phyloP scores from a whole-genome alignment of 2,113 vertebrate species.

The Castor canadensis region DNA sequence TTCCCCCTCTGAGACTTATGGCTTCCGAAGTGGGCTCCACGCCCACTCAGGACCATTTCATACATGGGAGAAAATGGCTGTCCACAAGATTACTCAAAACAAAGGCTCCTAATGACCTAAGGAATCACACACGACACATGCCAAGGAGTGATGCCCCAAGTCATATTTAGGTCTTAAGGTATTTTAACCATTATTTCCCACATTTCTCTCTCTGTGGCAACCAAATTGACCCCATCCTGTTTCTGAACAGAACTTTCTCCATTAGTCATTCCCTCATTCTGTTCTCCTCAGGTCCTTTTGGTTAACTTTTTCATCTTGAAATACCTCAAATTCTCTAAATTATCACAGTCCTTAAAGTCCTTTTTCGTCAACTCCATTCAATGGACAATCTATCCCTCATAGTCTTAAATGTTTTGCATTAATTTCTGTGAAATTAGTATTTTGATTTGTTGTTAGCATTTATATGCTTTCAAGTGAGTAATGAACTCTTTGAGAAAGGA shows the following conservation, averaged over 20 bases:
- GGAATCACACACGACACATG: neutral
- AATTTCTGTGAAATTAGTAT: slow-evolving; percentile 2
- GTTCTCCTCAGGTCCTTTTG: neutral
- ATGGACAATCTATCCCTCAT: neutral
- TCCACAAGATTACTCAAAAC: neutral
- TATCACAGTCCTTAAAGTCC: neutral
- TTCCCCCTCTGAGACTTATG: neutral
- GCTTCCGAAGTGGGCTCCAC: neutral
- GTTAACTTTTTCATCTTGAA: neutral
- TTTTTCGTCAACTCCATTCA: neutral
- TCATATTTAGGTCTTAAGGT: neutral
- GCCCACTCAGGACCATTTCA: no score
- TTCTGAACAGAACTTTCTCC: neutral
- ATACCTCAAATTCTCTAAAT: neutral
- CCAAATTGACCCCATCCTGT: neutral
- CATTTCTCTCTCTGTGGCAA: neutral
- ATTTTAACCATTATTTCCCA: neutral
- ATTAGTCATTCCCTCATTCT: neutral
- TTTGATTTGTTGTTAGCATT: slow-evolving; percentile 7
- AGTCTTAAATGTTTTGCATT: slow-evolving; percentile 7
- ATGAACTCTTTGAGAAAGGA: neutral
- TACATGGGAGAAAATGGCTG: neutral
- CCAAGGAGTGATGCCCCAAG: neutral
- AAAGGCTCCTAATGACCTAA: neutral
- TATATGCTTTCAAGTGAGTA: neutral